Evolutionary conservation across 1,140 invertebrate species (phyloP), one percentile per base, ranked within the genome.

Genomic region (Coboldia fuscipes): DNA sequence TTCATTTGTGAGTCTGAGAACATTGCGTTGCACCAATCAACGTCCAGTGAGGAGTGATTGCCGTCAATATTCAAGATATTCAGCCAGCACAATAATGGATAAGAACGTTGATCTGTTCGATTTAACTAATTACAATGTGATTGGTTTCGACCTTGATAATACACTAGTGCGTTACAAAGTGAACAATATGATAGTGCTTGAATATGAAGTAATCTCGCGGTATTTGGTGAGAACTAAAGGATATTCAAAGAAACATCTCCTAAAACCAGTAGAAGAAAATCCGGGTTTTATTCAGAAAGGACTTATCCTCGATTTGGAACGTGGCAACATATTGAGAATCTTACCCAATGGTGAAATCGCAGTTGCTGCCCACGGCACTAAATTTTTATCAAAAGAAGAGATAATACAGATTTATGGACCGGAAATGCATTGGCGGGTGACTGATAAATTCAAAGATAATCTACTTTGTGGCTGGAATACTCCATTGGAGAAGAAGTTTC

Each of bases 111-210:
- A 54, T 37, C 40, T 47, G 14, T 61, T 72, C 23, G 57, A 44
- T 33, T 63, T 77, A 18, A 55, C 46, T 16, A 60, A 79, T 42
- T 83, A 82, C 45, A 75, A 82, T 45, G 77, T 71, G 36, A 65
- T 81, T 35, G 79, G 79, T 8, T 83, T 85, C 48, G 80, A 85
- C 55, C 56, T 84, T 37, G 80, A 83, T 42, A 72, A 80, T 44
- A 81, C 77, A 2, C 41, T 82, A 19, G 56, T 72, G 18, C 57
- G 63, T 31, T 83, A 79, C 39, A 72, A 77, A 41, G 48, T 82
- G 3, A 60, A 33, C 10, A 42, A 47, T 35, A 54, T 74, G 50
- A 58, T 71, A 14, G 48, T 62, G 24, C 45, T 80, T 35, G 68
- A 71, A 32, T 81, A 80, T 44, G 50, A 70, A 12, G 47, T 63